Evolutionary conservation across 2,113 vertebrate species (phyloP), one percentile per base, ranked within the genome.

Genomic region (Daphoenositta chrysoptera): DNA sequence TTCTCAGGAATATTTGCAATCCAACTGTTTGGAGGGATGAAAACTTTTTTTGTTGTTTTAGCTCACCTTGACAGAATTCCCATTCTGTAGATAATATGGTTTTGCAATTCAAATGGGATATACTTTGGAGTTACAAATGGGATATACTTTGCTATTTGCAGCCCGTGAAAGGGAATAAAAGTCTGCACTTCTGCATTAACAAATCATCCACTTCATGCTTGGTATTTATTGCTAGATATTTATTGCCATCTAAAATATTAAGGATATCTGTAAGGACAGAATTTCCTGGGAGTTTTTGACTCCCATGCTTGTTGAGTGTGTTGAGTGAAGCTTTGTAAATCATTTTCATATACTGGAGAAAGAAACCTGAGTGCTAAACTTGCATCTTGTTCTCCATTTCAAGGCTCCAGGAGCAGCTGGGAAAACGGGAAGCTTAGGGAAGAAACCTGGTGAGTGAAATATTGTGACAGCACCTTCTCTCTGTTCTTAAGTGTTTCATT

Each of bases 341-440:
- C 0, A 51, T 73, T 89, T 91, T 88, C 8, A 10, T 69, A n/a
- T 68, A 12, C 40, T 60, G 37, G 60, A 83, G 33, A 42, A 70
- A 39, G 76, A 80, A 90, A 57, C 45, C 68, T 37, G 45, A 82
- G 22, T 40, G 47, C 83, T 91, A 77, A 93, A 90, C 63, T 84
- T 68, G 50, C 20, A 47, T 96, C 53, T 97, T 97, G 39, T 35
- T 97, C 95, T 94, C 96, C 97, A 31, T 98, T 98, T 97, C 92
- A 95, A 99, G 99, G 98, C 97, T 87, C 89, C 99, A 97, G 99
- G 99, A 97, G 96, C 98, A 87, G 98, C 98, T 94, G 99, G 99
- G 90, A 99, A 99, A 98, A 98, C 99, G 0, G 99, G 99, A 94
- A 99, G 99, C 95, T 98, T 99, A 95, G 99, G 99, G 93, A 99